Conservation (phyloP, 2,888 invertebrate genomes). For the Halictus ligatus region DNA sequence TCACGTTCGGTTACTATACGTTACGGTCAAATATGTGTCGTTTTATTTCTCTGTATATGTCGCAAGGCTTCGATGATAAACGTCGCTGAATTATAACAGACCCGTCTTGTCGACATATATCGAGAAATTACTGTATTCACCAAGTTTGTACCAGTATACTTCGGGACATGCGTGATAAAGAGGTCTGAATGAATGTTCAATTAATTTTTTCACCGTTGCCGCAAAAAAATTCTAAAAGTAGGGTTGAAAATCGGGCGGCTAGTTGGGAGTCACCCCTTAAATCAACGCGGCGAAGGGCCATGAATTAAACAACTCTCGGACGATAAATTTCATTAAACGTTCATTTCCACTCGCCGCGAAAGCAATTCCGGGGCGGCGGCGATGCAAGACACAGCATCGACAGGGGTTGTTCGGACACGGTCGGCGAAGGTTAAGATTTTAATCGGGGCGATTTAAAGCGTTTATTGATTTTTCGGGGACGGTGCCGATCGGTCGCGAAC, state of each 20-base stretch:
- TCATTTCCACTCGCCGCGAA: conserved; percentile 13
- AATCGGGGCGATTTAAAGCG: conserved; percentile 51
- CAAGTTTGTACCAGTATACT: neutral
- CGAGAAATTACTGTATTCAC: no score
- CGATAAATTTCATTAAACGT: conserved; percentile 32
- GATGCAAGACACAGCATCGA: conserved; percentile 11
- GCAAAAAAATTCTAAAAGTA: neutral
- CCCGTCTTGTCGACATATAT: no score
- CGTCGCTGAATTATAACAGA: no score
- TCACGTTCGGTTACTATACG: neutral
- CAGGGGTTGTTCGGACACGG: neutral
- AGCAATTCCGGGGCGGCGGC: conserved; percentile 8
- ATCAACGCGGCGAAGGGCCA: neutral
- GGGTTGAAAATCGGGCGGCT: neutral
- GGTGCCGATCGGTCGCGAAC: conserved; percentile 52
- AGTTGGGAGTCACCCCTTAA: neutral
- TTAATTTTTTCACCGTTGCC: neutral
- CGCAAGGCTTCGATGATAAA: no score
- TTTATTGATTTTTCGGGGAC: conserved; percentile 62
- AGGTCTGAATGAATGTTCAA: no score
- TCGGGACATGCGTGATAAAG: neutral
- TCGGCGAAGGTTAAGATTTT: conserved; percentile 23
- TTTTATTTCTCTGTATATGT: no score
- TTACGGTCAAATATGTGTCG: no score
- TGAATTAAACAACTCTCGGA: neutral